Evolutionary conservation across 2,797 vertebrate species (phyloP).

Genomic region (Hippocampus kuda): DNA sequence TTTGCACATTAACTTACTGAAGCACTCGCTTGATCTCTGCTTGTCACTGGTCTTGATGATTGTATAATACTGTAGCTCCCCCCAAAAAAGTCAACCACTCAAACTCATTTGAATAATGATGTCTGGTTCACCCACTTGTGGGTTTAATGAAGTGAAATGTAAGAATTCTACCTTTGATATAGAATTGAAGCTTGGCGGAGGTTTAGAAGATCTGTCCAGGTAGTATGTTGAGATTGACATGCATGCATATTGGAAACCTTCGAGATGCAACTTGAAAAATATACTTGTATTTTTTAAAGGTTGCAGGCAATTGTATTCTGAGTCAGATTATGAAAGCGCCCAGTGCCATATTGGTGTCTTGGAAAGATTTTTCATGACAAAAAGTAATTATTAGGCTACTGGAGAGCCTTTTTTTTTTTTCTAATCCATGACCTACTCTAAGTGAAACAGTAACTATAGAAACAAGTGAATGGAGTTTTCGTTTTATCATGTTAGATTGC

Average conservation of each 20-base stretch:
- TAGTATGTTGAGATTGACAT: neutral
- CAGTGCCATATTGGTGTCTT: neutral
- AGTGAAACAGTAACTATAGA: neutral
- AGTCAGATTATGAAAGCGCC: neutral
- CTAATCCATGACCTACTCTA: neutral
- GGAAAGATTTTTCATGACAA: neutral
- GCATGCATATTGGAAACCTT: neutral
- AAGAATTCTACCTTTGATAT: neutral
- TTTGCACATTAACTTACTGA: constrained; percentile 3
- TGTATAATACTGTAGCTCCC: constrained; percentile 12
- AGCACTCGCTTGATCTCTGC: neutral
- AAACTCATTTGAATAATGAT: neutral
- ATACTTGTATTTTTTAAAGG: neutral
- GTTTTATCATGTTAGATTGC: neutral
- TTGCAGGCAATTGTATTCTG: neutral
- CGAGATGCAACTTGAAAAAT: too few relatives aligned
- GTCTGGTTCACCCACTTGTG: neutral
- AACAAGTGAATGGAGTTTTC: neutral
- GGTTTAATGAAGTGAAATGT: neutral
- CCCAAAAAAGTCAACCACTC: neutral
- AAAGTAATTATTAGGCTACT: neutral
- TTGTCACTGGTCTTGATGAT: constrained; percentile 3
- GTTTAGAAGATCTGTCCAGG: neutral
- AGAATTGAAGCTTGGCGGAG: neutral
- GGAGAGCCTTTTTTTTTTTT: neutral